Base-by-base conservation (phyloP, 2,797 vertebrate species). In the Sebastolobus alascanus region DNA sequence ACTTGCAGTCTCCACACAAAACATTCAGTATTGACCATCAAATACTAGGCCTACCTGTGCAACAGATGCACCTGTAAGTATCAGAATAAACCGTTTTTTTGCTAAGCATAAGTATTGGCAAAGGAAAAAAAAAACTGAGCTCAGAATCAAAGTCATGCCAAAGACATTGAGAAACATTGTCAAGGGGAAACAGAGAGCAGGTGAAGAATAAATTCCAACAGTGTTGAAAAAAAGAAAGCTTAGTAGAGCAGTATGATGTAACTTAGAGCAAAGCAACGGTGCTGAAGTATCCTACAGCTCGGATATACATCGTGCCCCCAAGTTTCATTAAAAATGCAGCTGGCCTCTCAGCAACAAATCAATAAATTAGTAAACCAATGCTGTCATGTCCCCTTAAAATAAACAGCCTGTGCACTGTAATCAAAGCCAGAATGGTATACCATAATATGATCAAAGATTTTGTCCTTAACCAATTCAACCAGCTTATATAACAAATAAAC, bases 301-400 rank as follows among this genome's bases (percentile, higher is more conserved):
- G 25, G 68, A 77, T 55, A 80, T 55, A 67, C 59, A 75, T 43
- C 43, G 43, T 68, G 13, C 77, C 83, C 68, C 31, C 27, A 69
- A 66, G 83, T 83, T 89, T 82, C 83, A 92, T 93, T 92, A 91
- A 93, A 91, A 91, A 93, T 94, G 80, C 80, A 93, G 65, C 73
- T 16, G 13, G 65, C 73, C 83, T 85, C 79, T 77, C 58, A 74
- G 88, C 69, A 88, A 87, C 77, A 85, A 82, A 91, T 93, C 89
- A 92, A 93, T 93, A 87, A 84, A 89, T 90, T 87, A 90, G 80
- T 80, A 87, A 92, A 90, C 82, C 80, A 82, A 83, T 52, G 67
- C 83, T 73, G 73, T 54, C 33, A 58, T 68, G 68, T 75, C 69
- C 16, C 68, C 29, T 72, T 83, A 84, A 50, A 50, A 90, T 92